A percentile compares a stretch with the other conserved stretches of the same genome.
Evolutionary conservation across 1,140 invertebrate species (phyloP).

Genomic region (Limonius californicus): DNA sequence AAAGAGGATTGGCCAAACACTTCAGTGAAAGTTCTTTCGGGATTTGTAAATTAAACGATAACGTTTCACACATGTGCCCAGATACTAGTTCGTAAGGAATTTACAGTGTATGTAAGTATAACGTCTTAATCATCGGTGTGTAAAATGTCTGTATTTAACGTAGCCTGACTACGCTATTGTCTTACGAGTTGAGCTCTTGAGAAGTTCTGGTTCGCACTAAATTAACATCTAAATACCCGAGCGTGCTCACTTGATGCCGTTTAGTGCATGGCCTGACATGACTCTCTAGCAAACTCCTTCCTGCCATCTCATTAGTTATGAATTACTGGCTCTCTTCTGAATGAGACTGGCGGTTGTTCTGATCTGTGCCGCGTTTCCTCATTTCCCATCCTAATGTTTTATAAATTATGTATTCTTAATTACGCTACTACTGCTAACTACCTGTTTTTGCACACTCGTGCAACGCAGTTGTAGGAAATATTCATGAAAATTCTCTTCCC

Average conservation of each 20-base stretch:
- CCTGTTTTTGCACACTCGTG: no score
- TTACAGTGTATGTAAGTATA: slow-evolving; percentile 11
- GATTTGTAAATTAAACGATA: no score
- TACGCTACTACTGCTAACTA: no score
- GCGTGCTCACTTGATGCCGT: slow-evolving; percentile 5
- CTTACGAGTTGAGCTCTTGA: slow-evolving; percentile 12
- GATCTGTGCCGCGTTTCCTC: neutral
- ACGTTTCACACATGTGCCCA: neutral
- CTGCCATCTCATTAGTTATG: slow-evolving; percentile 5
- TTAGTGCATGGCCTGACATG: slow-evolving; percentile 10
- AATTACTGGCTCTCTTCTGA: neutral
- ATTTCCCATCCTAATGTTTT: neutral
- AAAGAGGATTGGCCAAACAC: no score
- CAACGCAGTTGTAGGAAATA: no score
- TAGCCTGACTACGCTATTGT: slow-evolving; percentile 24
- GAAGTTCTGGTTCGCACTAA: slow-evolving; percentile 20
- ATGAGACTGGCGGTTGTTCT: no score
- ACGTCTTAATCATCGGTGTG: slow-evolving; percentile 18
- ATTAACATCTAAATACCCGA: slow-evolving; percentile 22
- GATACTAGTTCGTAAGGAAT: neutral
- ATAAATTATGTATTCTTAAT: neutral
- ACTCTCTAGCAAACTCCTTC: slow-evolving; percentile 9
- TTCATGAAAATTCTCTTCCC: no score
- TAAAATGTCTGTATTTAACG: slow-evolving; percentile 29
- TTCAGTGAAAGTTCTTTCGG: no score